These are phyloP conservation scores for Syngnathus scovelli DNA, from an alignment of 2,113 vertebrate genomes.

Conservation along the genomic window DNA sequence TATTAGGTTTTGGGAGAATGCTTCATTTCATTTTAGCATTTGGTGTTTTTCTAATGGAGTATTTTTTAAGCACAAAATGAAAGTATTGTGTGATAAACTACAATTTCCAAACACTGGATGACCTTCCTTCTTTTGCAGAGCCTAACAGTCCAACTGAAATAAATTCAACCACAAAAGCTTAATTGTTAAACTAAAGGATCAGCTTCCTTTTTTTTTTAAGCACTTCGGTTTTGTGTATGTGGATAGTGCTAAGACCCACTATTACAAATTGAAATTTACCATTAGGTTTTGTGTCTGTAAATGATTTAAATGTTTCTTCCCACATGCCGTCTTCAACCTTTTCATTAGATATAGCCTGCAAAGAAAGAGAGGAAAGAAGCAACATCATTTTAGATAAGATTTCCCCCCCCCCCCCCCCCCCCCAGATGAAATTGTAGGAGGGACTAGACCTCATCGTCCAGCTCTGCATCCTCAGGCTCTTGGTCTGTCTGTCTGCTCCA, in stretches of 20 bases:
- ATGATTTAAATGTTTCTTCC: slow-evolving; percentile 90
- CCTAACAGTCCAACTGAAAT: too few relatives aligned
- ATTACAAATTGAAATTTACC: slow-evolving; percentile 58
- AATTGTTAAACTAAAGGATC: too few relatives aligned
- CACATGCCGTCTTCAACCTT: slow-evolving; percentile 77
- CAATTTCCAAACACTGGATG: too few relatives aligned
- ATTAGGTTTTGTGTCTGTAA: slow-evolving; percentile 82
- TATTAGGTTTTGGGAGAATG: too few relatives aligned
- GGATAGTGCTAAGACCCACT: neutral
- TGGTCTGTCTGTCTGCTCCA: slow-evolving; percentile 62
- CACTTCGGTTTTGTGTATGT: too few relatives aligned
- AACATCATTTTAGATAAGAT: neutral
- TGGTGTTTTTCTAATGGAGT: too few relatives aligned
- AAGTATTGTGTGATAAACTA: too few relatives aligned
- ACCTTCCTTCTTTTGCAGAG: too few relatives aligned
- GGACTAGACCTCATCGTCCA: slow-evolving; percentile 33
- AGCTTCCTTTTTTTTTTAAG: too few relatives aligned
- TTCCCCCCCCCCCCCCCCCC: neutral
- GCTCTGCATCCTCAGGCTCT: slow-evolving; percentile 50
- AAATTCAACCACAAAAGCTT: too few relatives aligned
- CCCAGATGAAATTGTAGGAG: neutral
- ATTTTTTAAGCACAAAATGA: too few relatives aligned
- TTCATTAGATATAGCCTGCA: slow-evolving; percentile 61
- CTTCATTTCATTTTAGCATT: too few relatives aligned
- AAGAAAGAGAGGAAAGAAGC: neutral